These are phyloP conservation scores for Neoarius graeffei DNA, from an alignment of 2,113 vertebrate species.

Conservation along the genomic window DNA sequence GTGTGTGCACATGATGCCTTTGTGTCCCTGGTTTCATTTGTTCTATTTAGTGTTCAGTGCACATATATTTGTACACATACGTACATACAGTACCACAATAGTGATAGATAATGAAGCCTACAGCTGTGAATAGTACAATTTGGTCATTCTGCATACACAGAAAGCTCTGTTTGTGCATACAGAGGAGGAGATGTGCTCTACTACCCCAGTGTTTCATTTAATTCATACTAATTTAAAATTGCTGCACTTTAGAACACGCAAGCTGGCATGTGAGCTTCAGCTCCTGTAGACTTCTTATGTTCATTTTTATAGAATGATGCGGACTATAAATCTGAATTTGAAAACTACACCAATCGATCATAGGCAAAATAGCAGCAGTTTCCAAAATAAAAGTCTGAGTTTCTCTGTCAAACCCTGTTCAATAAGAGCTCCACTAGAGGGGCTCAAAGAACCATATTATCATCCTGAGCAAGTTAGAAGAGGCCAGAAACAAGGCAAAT, in stretches of 20 bases:
- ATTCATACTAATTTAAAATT: background rate
- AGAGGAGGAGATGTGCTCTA: background rate
- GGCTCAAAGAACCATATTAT: background rate
- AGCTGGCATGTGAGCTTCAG: background rate
- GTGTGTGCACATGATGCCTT: background rate
- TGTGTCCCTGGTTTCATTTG: constrained; percentile 8
- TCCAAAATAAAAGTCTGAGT: background rate
- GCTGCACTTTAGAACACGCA: background rate
- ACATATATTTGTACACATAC: background rate
- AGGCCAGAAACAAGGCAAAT: background rate
- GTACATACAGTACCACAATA: background rate
- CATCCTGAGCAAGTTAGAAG: background rate
- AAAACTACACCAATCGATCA: background rate
- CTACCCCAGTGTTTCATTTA: background rate
- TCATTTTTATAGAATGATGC: background rate
- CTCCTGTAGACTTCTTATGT: background rate
- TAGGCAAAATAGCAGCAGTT: background rate
- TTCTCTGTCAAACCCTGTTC: background rate
- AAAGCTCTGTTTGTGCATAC: background rate
- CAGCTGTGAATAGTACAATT: background rate
- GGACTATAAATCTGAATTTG: background rate
- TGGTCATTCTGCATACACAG: background rate
- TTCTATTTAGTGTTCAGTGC: background rate
- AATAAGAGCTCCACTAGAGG: constrained; percentile 5
- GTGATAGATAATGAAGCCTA: background rate